Conservation (phyloP, 2,797 vertebrate species). For the Gallinago stenura region DNA sequence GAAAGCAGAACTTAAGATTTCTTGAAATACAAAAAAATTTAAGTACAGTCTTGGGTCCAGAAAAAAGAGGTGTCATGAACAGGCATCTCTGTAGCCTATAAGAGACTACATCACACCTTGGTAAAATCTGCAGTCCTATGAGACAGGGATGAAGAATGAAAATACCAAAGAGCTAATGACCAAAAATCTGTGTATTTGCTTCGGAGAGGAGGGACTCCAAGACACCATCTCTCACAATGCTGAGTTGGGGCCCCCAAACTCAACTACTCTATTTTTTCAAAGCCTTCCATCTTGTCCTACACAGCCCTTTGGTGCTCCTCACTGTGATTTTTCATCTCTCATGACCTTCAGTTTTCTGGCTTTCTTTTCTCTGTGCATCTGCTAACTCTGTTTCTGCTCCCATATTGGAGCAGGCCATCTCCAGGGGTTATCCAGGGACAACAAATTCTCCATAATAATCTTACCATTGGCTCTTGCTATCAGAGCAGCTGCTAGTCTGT, state of each 20-base stretch:
- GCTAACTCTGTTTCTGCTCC: neutral
- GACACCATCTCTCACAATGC: neutral
- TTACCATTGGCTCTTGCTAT: neutral
- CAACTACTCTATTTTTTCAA: neutral
- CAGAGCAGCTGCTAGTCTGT: slow-evolving; percentile 19
- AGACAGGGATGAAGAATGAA: neutral
- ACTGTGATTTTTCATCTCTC: neutral
- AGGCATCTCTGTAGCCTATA: neutral
- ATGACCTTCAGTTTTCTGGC: neutral
- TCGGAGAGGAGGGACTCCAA: neutral
- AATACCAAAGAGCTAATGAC: neutral
- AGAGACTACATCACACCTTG: neutral
- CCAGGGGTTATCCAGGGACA: slow-evolving; percentile 42
- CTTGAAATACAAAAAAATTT: neutral
- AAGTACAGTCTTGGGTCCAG: neutral
- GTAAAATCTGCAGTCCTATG: neutral
- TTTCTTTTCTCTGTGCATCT: neutral
- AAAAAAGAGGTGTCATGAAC: neutral
- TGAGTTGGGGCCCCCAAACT: neutral
- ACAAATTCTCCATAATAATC: neutral
- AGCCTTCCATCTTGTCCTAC: neutral
- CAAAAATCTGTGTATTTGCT: neutral
- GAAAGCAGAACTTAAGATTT: neutral
- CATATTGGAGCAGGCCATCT: neutral
- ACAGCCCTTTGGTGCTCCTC: neutral